Evolutionary conservation across 2,113 vertebrate species (phyloP).

Genomic region (Engraulis encrasicolus): DNA sequence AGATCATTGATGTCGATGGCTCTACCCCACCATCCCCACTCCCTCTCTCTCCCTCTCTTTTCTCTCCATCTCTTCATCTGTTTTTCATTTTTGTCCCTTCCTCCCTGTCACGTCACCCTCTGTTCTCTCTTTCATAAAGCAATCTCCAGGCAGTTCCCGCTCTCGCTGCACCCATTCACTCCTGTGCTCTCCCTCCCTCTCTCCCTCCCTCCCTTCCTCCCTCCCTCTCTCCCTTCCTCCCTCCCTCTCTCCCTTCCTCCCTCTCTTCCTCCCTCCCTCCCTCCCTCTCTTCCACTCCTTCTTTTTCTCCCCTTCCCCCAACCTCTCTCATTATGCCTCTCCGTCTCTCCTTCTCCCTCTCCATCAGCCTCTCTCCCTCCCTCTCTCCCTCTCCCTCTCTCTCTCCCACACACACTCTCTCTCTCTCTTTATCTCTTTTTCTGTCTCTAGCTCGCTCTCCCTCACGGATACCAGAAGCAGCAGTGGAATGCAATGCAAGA

Average conservation of each 20-base stretch:
- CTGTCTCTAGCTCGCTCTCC: conserved; percentile 20
- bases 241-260: conserved; percentile 7
- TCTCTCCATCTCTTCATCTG: conserved; percentile 13
- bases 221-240: conserved; percentile 20
- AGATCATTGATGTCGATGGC: conserved; percentile 50
- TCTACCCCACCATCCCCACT: conserved; percentile 50
- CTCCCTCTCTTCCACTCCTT: too few relatives aligned
- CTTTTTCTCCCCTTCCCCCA: too few relatives aligned
- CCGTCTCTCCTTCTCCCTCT: conserved; percentile 30
- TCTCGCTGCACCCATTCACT: conserved; percentile 11
- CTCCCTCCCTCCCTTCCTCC: conserved; percentile 32
- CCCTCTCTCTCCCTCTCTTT: conserved; percentile 23
- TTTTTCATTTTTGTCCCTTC: neutral
- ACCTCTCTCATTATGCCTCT: conserved; percentile 28
- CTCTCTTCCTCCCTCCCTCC: neutral
- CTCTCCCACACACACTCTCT: neutral
- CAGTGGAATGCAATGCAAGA: conserved; percentile 47
- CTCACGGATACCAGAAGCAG: conserved; percentile 35
- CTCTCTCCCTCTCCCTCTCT: neutral
- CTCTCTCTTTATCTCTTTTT: conserved; percentile 3
- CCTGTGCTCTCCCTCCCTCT: conserved; percentile 36
- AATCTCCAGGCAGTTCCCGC: conserved; percentile 56
- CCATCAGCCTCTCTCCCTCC: conserved; percentile 21
- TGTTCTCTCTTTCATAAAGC: conserved; percentile 32
- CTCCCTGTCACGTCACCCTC: neutral